Conservation (phyloP, 2,888 invertebrate species). For the Rhabditoides inermis region DNA sequence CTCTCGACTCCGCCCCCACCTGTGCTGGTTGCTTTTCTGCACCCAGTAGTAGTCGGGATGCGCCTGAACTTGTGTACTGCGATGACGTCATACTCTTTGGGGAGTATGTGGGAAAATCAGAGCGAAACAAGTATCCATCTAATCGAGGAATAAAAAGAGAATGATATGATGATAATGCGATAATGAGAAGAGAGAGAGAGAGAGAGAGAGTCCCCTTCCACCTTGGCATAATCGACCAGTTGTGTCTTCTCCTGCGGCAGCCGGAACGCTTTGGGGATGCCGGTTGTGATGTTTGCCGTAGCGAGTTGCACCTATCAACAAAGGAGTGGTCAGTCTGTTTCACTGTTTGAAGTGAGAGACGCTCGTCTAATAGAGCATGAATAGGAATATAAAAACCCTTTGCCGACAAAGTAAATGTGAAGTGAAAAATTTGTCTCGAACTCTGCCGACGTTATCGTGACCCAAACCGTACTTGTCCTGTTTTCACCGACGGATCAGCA, state of each 20-base stretch:
- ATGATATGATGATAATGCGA: too few relatives aligned
- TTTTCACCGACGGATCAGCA: too few relatives aligned
- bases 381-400: too few relatives aligned
- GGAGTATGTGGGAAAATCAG: not conserved
- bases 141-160: not conserved
- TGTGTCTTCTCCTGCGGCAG: constrained; percentile 69
- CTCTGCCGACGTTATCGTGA: too few relatives aligned
- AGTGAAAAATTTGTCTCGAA: too few relatives aligned
- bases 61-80: constrained; percentile 62
- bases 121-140: not conserved
- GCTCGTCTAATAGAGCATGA: too few relatives aligned
- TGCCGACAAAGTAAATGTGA: too few relatives aligned
- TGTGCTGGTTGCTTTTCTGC: constrained; percentile 81
- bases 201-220: too few relatives aligned
- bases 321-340: too few relatives aligned
- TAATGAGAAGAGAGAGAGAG: too few relatives aligned
- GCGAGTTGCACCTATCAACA: constrained; percentile 68
- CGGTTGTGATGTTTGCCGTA: constrained; percentile 67
- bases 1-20: constrained; percentile 58
- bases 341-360: too few relatives aligned
- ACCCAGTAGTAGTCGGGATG: constrained; percentile 73
- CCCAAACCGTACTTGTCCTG: too few relatives aligned
- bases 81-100: constrained; percentile 36
- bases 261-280: constrained; percentile 79
- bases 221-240: constrained; percentile 55